phyloP scores from a whole-genome alignment of 2,888 invertebrate species.

The Neoscelio sp. region DNA sequence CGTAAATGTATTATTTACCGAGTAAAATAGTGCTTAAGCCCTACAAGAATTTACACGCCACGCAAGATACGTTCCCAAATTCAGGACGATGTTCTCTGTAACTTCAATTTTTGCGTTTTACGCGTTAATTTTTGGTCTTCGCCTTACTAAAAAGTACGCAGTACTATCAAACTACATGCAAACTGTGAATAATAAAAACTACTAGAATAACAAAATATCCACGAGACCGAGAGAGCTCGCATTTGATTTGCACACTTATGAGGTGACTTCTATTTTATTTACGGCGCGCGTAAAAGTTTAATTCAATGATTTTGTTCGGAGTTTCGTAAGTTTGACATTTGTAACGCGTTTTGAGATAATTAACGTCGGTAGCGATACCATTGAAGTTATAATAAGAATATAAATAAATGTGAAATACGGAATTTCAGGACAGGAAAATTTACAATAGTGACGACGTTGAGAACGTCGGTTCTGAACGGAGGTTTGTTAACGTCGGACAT shows the following conservation, averaged over 20 bases:
- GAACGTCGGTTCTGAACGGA: conserved; percentile 68
- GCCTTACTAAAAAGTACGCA: conserved; percentile 52
- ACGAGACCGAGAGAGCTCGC: background rate
- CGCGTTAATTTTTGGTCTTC: conserved; percentile 38
- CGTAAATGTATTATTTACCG: conserved; percentile 66
- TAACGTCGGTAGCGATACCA: conserved; percentile 17
- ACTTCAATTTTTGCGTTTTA: conserved; percentile 66
- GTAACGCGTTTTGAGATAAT: conserved; percentile 5
- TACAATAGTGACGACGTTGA: conserved; percentile 69
- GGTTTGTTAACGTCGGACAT: conserved; percentile 79
- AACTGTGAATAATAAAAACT: conserved; percentile 54
- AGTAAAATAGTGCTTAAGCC: conserved; percentile 66
- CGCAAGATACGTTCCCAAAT: conserved; percentile 58
- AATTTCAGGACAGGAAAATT: conserved; percentile 50
- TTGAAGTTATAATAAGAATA: conserved; percentile 41
- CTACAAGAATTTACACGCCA: conserved; percentile 61
- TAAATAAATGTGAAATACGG: conserved; percentile 49
- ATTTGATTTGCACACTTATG: conserved; percentile 54
- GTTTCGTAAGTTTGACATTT: conserved; percentile 6
- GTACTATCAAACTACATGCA: conserved; percentile 51
- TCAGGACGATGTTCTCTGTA: conserved; percentile 64
- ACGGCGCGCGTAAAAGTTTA: conserved; percentile 28
- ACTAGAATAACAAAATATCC: conserved; percentile 21
- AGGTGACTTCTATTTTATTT: conserved; percentile 46
- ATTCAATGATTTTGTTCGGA: conserved; percentile 30